These are phyloP conservation scores for Leptopterna dolabrata DNA, from an alignment of 2,888 invertebrate species.

Conservation along the genomic window DNA sequence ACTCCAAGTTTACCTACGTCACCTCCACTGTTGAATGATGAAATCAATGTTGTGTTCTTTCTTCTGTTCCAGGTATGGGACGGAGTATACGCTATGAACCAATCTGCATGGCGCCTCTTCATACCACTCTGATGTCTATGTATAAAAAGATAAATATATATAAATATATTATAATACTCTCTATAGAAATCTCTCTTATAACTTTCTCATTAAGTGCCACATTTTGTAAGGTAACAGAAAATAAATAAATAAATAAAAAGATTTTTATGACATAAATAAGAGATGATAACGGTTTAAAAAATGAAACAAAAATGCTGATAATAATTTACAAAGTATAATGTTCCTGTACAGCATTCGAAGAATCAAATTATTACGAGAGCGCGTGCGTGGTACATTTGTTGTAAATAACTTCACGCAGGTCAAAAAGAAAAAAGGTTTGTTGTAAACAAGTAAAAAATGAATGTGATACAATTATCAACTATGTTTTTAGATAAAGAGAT, in stretches of 20 bases:
- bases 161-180: conserved; percentile 59
- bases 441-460: conserved; percentile 62
- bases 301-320: conserved; percentile 55
- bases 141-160: conserved; percentile 56
- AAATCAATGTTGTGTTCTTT: background rate
- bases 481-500: conserved; percentile 60
- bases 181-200: conserved; percentile 61
- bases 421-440: conserved; percentile 58
- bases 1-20: too few species aligned
- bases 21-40: background rate
- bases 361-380: conserved; percentile 61
- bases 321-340: conserved; percentile 65
- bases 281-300: conserved; percentile 59
- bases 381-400: conserved; percentile 60
- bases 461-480: conserved; percentile 63
- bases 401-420: conserved; percentile 60
- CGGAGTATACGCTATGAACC: conserved; percentile 57
- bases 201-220: conserved; percentile 63
- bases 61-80: conserved; percentile 56
- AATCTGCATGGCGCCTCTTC: conserved; percentile 55
- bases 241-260: conserved; percentile 23
- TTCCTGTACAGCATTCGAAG: conserved; percentile 70
- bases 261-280: conserved; percentile 60
- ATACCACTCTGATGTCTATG: conserved; percentile 53
- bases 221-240: conserved; percentile 52